A percentile compares a stretch with the other conserved stretches of the same genome.
Conservation (phyloP, 2,888 invertebrate genomes). For the Poecilus cupreus region DNA sequence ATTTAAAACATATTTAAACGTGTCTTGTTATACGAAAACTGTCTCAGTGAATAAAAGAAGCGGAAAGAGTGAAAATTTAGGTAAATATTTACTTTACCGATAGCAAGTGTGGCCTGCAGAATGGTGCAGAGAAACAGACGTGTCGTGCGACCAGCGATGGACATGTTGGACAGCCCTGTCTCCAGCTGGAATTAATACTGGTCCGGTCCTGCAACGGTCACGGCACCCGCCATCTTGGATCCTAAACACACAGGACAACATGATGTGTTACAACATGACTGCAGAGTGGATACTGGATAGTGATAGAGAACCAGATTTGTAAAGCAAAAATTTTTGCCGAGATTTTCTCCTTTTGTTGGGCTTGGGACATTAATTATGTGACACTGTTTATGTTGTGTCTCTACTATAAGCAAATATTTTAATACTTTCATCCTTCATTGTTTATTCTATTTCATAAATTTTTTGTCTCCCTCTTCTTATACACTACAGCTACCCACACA, state of each 20-base stretch:
- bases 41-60: neutral
- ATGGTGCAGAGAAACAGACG: conserved; percentile 52
- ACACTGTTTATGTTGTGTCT: neutral
- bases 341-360: neutral
- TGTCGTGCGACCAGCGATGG: conserved; percentile 42
- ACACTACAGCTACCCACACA: no score
- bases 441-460: neutral
- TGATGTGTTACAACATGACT: conserved; percentile 33
- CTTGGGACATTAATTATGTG: neutral
- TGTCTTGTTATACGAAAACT: neutral
- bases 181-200: conserved; percentile 47
- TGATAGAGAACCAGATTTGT: neutral
- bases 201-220: conserved; percentile 28
- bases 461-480: neutral
- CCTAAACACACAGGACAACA: conserved; percentile 43
- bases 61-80: conserved; percentile 26
- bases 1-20: neutral
- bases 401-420: neutral
- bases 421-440: neutral
- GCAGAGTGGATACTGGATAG: neutral
- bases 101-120: conserved; percentile 52
- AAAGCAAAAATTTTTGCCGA: neutral
- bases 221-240: conserved; percentile 36
- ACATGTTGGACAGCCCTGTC: conserved; percentile 47
- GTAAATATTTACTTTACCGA: conserved; percentile 50